Base-by-base conservation (phyloP, 1,140 invertebrate genomes). In the Conus ventricosus region DNA sequence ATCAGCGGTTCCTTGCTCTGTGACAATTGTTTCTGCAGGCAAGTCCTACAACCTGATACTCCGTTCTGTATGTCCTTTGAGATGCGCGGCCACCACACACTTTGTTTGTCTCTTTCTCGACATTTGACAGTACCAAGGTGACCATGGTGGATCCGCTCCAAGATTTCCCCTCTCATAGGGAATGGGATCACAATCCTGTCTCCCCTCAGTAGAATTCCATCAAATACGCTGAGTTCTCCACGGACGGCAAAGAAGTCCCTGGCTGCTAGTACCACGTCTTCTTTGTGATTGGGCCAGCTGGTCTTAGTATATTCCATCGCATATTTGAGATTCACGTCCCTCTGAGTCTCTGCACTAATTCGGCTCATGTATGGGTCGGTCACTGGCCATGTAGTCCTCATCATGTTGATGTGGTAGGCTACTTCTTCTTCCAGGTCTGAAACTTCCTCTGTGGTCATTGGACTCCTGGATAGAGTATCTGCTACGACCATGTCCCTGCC, bases 401-500 rank as follows among this genome's bases (percentile, higher is more conserved):
- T 8, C 5, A 20, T n/a, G 71, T 84, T 27, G 76, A 51, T 20
- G 81, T 51, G 71, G 60, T 63, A 63, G 11, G 10, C 60, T 20
- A 63, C 60, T 89, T 87, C 71, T 89, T 87, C 71, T 15, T 87
- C 53, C 13, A 87, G 51, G 27, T 25, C 39, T 20, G 71, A 81
- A 10, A 63, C 20, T 13, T 84, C 63, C n/a, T 20, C 27, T 54
- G 20, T 27, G 25, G 82, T 23, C 5, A 86, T 10, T 1, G 90
- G 90, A 57, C 57, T 84, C 17, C 90, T n/a, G 4, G 88, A 91
- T 5, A 92, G 83, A 17, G 89, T 90, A 25, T 91, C 90, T 20
- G 90, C 82, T 5, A 91, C 84, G 39, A 90, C 63, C 55, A 92
- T 23, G 8, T 83, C 39, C 89, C 90, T 90, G 20, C 90, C 91